These are phyloP conservation scores for Rhea americana DNA, from an alignment of 2,113 vertebrate genomes.

Conservation along the genomic window DNA sequence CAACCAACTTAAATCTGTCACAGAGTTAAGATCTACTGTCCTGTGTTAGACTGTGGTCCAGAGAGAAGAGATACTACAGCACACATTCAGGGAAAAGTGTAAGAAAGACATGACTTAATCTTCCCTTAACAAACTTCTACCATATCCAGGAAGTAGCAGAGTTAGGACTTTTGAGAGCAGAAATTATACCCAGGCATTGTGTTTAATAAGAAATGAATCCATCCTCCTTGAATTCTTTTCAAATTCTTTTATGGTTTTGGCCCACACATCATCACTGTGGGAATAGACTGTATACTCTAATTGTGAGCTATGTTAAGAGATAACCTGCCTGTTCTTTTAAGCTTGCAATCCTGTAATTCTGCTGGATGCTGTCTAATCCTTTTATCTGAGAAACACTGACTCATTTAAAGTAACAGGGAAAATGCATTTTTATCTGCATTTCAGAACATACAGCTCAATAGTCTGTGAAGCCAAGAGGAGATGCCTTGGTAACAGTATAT, in stretches of 20 bases:
- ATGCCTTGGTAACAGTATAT: background rate
- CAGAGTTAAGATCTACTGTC: background rate
- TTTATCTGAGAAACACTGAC: fast-evolving
- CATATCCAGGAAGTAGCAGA: background rate
- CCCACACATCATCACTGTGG: background rate
- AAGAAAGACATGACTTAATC: background rate
- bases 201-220: background rate
- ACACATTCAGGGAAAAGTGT: fast-evolving
- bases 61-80: background rate
- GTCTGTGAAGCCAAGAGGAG: background rate
- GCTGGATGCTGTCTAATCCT: background rate
- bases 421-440: background rate
- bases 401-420: fast-evolving
- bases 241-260: background rate
- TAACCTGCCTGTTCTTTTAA: background rate
- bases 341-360: background rate
- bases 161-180: background rate
- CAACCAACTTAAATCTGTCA: background rate
- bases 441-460: background rate
- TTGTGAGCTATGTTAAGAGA: fast-evolving
- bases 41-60: fast-evolving
- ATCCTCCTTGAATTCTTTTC: background rate
- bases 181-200: background rate
- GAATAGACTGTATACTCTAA: background rate
- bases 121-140: background rate